Evolutionary conservation across 2,113 vertebrate genomes (phyloP).

Genomic region (Forbesichthys papilliferus): DNA sequence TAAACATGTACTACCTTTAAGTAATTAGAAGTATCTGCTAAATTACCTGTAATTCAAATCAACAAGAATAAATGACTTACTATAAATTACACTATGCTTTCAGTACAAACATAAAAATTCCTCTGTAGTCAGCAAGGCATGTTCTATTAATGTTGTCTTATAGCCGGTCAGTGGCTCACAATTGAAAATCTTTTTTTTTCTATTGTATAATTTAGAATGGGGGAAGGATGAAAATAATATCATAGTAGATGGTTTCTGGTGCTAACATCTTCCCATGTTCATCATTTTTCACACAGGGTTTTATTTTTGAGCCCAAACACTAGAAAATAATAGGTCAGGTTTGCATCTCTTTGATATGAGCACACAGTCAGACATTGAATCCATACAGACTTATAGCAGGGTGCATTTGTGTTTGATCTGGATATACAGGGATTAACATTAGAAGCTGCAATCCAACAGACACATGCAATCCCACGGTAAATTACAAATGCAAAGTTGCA

Average conservation of each 20-base stretch:
- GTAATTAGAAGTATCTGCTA: too few species aligned
- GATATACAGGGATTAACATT: not conserved
- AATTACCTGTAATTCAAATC: too few species aligned
- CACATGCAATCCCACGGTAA: not conserved
- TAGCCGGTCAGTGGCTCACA: not conserved
- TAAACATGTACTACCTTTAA: too few species aligned
- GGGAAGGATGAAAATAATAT: not conserved
- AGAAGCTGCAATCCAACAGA: not conserved
- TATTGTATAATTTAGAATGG: too few species aligned
- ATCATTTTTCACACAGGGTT: not conserved
- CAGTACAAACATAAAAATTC: not conserved
- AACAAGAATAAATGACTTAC: too few species aligned
- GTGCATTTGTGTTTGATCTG: not conserved
- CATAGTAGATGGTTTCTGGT: not conserved
- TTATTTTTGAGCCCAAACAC: not conserved
- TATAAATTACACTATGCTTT: too few species aligned
- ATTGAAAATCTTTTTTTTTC: too few species aligned
- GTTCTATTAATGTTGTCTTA: too few species aligned
- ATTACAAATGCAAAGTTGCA: not conserved
- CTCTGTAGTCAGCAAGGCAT: not conserved
- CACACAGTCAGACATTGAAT: not conserved
- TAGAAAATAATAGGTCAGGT: not conserved
- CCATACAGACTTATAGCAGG: not conserved
- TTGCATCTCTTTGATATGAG: slow-evolving; percentile 18
- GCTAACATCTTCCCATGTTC: not conserved